These are phyloP conservation scores for Glossosoma conforme DNA, from an alignment of 1,140 invertebrate genomes.

Conservation along the genomic window DNA sequence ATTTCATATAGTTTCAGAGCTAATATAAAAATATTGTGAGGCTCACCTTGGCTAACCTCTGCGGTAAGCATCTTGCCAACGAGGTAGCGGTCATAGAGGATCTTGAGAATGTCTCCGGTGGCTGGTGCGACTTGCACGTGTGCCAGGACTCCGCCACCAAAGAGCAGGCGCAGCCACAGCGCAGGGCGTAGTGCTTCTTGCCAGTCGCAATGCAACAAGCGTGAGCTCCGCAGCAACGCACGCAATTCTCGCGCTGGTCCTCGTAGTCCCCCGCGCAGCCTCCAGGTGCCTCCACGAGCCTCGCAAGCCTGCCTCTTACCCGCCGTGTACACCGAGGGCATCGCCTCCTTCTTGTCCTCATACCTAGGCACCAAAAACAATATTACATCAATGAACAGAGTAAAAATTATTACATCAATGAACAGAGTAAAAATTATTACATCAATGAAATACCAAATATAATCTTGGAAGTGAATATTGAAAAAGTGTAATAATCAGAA, in stretches of 20 bases:
- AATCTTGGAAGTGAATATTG: not conserved
- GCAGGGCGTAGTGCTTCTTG: slow-evolving; percentile 5
- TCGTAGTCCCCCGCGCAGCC: slow-evolving; percentile 10
- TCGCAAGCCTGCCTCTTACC: slow-evolving; percentile 23
- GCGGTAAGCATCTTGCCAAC: slow-evolving; percentile 26
- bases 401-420: not conserved
- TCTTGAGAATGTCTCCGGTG: slow-evolving; percentile 17
- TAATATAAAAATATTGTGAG: too few relatives aligned
- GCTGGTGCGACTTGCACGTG: slow-evolving; percentile 18
- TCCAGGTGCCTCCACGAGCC: slow-evolving; percentile 19
- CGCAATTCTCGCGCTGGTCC: slow-evolving; percentile 17
- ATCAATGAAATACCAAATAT: not conserved
- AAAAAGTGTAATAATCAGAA: not conserved
- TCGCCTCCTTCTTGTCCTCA: slow-evolving; percentile 25
- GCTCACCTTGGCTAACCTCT: slow-evolving; percentile 25
- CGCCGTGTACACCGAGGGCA: slow-evolving; percentile 17
- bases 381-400: not conserved
- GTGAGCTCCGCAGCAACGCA: slow-evolving; percentile 17
- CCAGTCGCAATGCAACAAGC: slow-evolving; percentile 19
- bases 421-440: not conserved
- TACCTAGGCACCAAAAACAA: slow-evolving; percentile 12
- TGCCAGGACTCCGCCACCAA: slow-evolving; percentile 19
- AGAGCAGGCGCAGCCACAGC: slow-evolving; percentile 21
- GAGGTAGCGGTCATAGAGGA: slow-evolving; percentile 28
- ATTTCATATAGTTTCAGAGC: too few relatives aligned